Percentiles rank a stretch among this genome's conserved stretches.
Evolutionary conservation across 1,140 invertebrate genomes (phyloP).

Genomic region (Euura lappo): DNA sequence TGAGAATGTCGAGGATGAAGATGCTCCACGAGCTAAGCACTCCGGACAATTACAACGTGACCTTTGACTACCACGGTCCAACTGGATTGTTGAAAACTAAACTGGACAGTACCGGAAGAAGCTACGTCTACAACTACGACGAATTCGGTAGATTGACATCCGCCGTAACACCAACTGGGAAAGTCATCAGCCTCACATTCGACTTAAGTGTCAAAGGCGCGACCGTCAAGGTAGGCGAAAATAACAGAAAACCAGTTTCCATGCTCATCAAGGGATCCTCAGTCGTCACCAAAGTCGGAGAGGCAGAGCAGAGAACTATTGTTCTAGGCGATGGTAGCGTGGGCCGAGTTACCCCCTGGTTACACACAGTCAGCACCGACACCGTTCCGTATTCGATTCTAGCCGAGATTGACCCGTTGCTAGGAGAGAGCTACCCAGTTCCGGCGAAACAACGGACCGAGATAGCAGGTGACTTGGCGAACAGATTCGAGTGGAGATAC

Average conservation of each 20-base stretch:
- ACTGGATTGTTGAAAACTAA: conserved; percentile 88
- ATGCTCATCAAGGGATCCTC: conserved; percentile 88
- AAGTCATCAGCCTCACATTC: conserved; percentile 84
- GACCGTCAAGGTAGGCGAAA: conserved; percentile 82
- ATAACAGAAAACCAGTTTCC: conserved; percentile 80
- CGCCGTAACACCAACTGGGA: conserved; percentile 90
- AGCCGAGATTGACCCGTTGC: conserved; percentile 80
- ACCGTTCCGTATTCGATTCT: conserved; percentile 85
- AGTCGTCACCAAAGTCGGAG: conserved; percentile 80
- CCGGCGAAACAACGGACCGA: conserved; percentile 89
- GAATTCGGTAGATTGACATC: conserved; percentile 90
- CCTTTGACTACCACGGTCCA: conserved; percentile 91
- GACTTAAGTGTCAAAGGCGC: conserved; percentile 89
- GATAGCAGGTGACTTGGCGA: conserved; percentile 87
- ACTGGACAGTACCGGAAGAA: conserved; percentile 87
- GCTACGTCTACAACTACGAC: conserved; percentile 95
- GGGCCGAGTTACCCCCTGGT: conserved; percentile 79
- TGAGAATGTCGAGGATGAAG: conserved; percentile 88
- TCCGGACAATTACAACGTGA: conserved; percentile 90
- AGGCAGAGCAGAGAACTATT: conserved; percentile 80
- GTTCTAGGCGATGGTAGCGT: conserved; percentile 84
- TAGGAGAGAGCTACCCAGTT: conserved; percentile 89
- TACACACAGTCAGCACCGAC: conserved; percentile 83
- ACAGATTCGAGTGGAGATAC: conserved; percentile 95
- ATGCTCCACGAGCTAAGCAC: conserved; percentile 88